Base-by-base conservation (phyloP, 2,797 vertebrate genomes). In the Xiphorhynchus erythropygius region DNA sequence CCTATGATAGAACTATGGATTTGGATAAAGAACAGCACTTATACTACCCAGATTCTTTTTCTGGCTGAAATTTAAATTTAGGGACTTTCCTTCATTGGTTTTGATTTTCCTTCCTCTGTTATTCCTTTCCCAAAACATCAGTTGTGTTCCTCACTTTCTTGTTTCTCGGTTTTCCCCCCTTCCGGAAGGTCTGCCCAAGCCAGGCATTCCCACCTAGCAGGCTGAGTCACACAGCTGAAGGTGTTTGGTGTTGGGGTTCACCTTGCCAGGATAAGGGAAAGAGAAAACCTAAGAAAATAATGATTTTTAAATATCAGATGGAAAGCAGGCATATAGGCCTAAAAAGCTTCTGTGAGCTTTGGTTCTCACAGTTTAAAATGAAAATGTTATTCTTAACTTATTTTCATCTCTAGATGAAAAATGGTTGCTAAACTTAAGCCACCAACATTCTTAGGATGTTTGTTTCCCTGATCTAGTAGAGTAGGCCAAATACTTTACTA, bases 401-500 rank as follows among this genome's bases (percentile, higher is more conserved):
- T 35, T 59, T 64, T 46, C 39, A 33, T 15, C 11, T 55, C 24
- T 32, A 57, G 41, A 23, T 67, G 53, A 62, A 79, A 90, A 79
- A 49, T 1, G 13, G 4, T 44, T 50, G 32, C 33, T 90, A 33
- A 86, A 59, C 41, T 63, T 49, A 70, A 62, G 41, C 14, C 16
- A 41, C 53, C 39, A 18, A 7, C 82, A 37, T 44, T 71, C 95
- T 64, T 74, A 35, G 25, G 60, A 63, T 90, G 25, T 76, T 92
- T 79, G 62, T 96, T 94, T 92, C 56, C 46, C 81, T 75, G 87
- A 55, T 74, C 13, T 39, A 60, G 67, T 81, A 73, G 35, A 92
- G n/a, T n/a, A 83, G 32, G 55, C 32, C 64, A 27, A 52, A 21
- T 79, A 78, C 89, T 89, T 63, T 60, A 63, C 82, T 67, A 77